These are phyloP conservation scores for Sitta europaea DNA, from an alignment of 2,113 vertebrate species.

Conservation along the genomic window DNA sequence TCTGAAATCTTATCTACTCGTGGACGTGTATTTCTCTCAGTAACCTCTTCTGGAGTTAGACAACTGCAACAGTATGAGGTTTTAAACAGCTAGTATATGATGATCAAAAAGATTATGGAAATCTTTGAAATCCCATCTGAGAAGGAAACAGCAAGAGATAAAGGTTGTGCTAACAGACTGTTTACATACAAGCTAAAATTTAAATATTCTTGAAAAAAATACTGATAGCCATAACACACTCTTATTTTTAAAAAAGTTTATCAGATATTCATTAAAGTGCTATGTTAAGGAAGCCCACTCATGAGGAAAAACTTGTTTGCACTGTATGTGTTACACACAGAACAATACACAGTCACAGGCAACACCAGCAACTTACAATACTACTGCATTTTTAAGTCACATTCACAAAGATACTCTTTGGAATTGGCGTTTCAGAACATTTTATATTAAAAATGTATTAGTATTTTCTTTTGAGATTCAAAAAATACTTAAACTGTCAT, in stretches of 20 bases:
- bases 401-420: neutral
- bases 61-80: neutral
- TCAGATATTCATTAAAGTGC: neutral
- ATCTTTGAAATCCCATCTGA: neutral
- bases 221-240: neutral
- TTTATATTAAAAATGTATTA: neutral
- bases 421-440: neutral
- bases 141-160: neutral
- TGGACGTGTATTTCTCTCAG: neutral
- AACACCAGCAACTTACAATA: neutral
- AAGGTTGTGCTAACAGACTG: neutral
- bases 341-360: neutral
- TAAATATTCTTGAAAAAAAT: neutral
- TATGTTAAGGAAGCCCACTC: neutral
- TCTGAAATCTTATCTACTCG: neutral
- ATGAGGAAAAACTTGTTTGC: neutral
- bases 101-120: neutral
- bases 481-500: neutral
- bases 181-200: neutral
- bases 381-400: neutral
- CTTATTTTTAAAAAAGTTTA: neutral
- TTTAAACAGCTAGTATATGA: neutral
- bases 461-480: neutral
- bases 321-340: neutral
- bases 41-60: neutral